These are phyloP conservation scores for Tetrax tetrax DNA, from an alignment of 2,113 vertebrate species.

Conservation along the genomic window DNA sequence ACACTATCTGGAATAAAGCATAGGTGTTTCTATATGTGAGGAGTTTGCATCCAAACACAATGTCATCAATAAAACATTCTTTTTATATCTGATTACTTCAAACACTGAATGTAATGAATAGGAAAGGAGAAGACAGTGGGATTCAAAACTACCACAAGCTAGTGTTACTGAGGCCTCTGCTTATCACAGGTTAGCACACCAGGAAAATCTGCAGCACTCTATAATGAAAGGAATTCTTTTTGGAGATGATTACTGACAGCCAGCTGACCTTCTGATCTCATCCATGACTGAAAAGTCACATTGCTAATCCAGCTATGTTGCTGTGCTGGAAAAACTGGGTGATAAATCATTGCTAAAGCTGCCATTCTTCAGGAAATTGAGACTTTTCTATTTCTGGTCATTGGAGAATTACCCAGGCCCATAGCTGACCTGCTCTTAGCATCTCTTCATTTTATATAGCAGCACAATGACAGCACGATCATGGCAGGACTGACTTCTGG, in stretches of 20 bases:
- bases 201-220: not conserved
- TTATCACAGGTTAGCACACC: not conserved
- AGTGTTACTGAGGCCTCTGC: not conserved
- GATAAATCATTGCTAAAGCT: not conserved
- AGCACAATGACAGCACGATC: not conserved
- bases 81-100: not conserved
- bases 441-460: not conserved
- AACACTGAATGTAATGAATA: not conserved
- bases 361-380: conserved; percentile 19
- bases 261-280: conserved; percentile 16
- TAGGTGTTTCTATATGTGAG: not conserved
- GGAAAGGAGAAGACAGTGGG: not conserved
- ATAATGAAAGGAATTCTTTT: not conserved
- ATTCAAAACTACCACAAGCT: not conserved
- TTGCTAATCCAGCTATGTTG: conserved; percentile 24
- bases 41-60: not conserved
- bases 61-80: not conserved
- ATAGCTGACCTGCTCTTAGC: not conserved
- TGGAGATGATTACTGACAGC: not conserved
- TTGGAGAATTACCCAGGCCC: not conserved
- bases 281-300: not conserved
- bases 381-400: conserved; percentile 38
- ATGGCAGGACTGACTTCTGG: not conserved
- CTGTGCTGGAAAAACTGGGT: conserved; percentile 47
- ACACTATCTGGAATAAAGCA: not conserved